Evolutionary conservation across 2,113 vertebrate genomes (phyloP), one percentile per base, ranked within the genome.

Genomic region (Hippolais icterina): DNA sequence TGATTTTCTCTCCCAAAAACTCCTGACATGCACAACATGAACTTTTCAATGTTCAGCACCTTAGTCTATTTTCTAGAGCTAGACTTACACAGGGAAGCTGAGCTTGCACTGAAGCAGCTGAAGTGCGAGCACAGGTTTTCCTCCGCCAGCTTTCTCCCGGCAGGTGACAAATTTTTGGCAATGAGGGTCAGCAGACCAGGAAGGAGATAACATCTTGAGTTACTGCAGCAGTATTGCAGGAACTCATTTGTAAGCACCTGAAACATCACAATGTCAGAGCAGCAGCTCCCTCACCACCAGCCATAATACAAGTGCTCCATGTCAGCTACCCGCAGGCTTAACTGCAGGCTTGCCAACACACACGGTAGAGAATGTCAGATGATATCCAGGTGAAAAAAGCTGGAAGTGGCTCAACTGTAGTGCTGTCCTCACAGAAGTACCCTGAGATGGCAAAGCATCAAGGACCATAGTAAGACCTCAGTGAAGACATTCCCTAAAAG

Each of bases 251-350:
- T 64, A 90, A 94, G 92, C 65, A 78, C 35, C 72, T 63, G 33
- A 70, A 91, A 63, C 47, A 71, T 17, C 39, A 16, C 31, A 10
- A 3, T 16, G 53, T 6, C 31, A 60, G n/a, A 90, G 70, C 66
- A 29, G 75, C 66, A 61, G 82, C 77, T 56, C 46, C 52, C 72
- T 74, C 64, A 5, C 20, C 23, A 14, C 42, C 81, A 84, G 84
- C 61, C 11, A 0, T 4, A 33, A 28, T 6, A 56, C 0, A 0
- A 63, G 60, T 4, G 74, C 41, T 82, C 24, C 0, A 1, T 6
- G 20, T 8, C 8, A 4, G 5, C 27, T 3, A 22, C 42, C 33
- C 2, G 1, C 22, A 33, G 5, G 20, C 17, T 63, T 4, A 41
- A 18, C 81, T 41, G 56, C 42, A 37, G 42, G 28, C 44, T 22